A percentile compares a stretch with the other conserved stretches of the same genome.
Evolutionary conservation across 2,113 vertebrate species (phyloP).

Genomic region (Cnemophilus loriae): DNA sequence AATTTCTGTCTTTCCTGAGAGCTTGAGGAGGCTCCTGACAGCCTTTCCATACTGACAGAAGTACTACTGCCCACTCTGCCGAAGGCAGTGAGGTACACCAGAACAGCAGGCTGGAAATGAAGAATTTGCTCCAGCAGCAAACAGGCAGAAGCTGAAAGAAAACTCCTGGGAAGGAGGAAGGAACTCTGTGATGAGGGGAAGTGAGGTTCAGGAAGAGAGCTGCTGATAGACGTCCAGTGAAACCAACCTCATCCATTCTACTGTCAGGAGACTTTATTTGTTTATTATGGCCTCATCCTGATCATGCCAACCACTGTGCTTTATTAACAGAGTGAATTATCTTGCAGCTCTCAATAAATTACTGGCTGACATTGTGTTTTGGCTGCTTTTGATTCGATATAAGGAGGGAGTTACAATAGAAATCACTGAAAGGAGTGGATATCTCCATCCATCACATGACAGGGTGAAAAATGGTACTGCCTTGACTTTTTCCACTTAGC

Average conservation of each 20-base stretch:
- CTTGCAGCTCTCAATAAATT: not conserved
- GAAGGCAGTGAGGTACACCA: not conserved
- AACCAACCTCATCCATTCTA: not conserved
- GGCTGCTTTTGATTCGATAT: not conserved
- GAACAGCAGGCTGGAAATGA: not conserved
- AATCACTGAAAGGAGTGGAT: not conserved
- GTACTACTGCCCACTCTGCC: accelerated
- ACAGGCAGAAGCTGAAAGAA: not conserved
- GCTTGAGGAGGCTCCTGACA: not conserved
- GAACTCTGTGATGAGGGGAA: not conserved
- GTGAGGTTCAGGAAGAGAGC: not conserved
- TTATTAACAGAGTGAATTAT: not conserved
- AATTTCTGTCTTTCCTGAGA: not conserved
- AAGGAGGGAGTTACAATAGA: not conserved
- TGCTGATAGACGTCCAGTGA: not conserved
- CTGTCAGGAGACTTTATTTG: not conserved
- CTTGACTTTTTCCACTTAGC: not conserved
- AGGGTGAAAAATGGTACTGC: not conserved
- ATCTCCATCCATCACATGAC: not conserved
- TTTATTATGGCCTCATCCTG: not conserved
- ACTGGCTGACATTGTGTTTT: not conserved
- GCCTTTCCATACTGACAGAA: not conserved
- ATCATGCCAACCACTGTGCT: not conserved
- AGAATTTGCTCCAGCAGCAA: not conserved
- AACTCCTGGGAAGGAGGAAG: not conserved